Percentiles rank a stretch among this genome's conserved stretches.
Conservation (phyloP, 2,888 invertebrate genomes). For the Drepana falcataria region DNA sequence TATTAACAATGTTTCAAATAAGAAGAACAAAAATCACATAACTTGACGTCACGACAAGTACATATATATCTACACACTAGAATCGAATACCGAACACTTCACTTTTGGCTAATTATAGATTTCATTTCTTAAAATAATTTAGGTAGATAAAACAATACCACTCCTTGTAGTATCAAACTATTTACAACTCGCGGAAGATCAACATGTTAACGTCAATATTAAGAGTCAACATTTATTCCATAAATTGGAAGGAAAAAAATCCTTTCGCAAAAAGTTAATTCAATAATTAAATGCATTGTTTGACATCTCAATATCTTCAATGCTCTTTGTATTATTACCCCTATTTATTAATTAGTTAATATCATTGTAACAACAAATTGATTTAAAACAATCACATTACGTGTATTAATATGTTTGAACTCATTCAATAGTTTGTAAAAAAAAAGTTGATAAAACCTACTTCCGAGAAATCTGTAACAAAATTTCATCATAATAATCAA, state of each 20-base stretch:
- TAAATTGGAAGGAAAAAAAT: too few species aligned
- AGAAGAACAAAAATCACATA: slow-evolving; percentile 15
- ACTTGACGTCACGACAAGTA: slow-evolving; percentile 14
- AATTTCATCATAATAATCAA: slow-evolving; percentile 9
- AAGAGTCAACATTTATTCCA: too few species aligned
- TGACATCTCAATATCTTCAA: too few species aligned
- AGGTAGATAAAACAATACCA: slow-evolving; percentile 12
- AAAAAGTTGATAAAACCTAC: slow-evolving; percentile 1
- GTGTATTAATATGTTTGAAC: slow-evolving; percentile 1
- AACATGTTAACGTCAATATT: not conserved
- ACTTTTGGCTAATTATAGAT: slow-evolving; percentile 46
- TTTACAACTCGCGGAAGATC: slow-evolving; percentile 2
- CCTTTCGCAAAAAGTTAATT: too few species aligned
- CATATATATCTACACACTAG: slow-evolving; percentile 19
- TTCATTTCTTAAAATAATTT: slow-evolving; percentile 26
- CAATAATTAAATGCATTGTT: too few species aligned
- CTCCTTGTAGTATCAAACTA: slow-evolving; percentile 6
- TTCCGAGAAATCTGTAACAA: slow-evolving; percentile 1
- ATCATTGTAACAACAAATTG: not conserved
- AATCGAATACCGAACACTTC: slow-evolving; percentile 59
- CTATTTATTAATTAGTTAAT: too few species aligned
- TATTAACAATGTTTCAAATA: slow-evolving; percentile 14
- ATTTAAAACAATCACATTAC: not conserved
- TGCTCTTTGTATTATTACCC: too few species aligned
- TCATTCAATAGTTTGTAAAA: not conserved